Evolutionary conservation across 2,113 vertebrate genomes (phyloP).

Genomic region (Oncorhynchus kisutch): DNA sequence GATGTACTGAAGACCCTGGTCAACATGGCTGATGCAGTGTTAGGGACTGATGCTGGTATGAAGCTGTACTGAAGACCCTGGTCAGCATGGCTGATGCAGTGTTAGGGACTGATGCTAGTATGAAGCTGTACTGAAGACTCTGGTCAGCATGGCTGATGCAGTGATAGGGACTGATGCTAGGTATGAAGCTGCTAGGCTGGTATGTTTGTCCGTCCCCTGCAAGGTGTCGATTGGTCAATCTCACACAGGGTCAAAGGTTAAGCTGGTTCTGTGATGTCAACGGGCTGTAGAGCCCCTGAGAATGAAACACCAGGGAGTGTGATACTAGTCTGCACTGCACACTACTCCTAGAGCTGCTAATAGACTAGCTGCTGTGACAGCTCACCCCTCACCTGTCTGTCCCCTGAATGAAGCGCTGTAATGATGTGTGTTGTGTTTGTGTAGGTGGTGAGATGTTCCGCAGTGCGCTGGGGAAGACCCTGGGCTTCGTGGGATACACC

Average conservation of each 20-base stretch:
- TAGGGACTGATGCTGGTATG: too few species aligned
- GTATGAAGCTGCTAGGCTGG: conserved; percentile 54
- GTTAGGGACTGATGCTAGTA: too few species aligned
- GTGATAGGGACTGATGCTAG: too few species aligned
- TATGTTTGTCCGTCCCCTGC: conserved; percentile 69
- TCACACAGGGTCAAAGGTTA: conserved; percentile 61
- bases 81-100: too few species aligned
- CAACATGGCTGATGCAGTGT: too few species aligned
- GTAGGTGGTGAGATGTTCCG: conserved; percentile 81
- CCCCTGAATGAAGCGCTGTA: not conserved
- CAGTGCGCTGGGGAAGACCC: conserved; percentile 75
- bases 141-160: too few species aligned
- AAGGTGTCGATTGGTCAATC: conserved; percentile 73
- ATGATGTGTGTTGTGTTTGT: conserved; percentile 29
- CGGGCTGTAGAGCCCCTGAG: conserved; percentile 63
- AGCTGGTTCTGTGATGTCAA: conserved; percentile 69
- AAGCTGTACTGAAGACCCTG: too few species aligned
- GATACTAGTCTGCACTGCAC: conserved; percentile 49
- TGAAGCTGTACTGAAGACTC: too few species aligned
- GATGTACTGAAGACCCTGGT: too few species aligned
- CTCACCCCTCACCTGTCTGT: conserved; percentile 41
- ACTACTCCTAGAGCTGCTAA: too few species aligned
- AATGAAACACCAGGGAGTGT: conserved; percentile 76
- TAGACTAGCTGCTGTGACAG: too few species aligned
- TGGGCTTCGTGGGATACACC: conserved; percentile 87